A percentile compares a stretch with the other conserved stretches of the same genome.
Conservation (phyloP, 2,113 vertebrate species). For the Piaya cayana region DNA sequence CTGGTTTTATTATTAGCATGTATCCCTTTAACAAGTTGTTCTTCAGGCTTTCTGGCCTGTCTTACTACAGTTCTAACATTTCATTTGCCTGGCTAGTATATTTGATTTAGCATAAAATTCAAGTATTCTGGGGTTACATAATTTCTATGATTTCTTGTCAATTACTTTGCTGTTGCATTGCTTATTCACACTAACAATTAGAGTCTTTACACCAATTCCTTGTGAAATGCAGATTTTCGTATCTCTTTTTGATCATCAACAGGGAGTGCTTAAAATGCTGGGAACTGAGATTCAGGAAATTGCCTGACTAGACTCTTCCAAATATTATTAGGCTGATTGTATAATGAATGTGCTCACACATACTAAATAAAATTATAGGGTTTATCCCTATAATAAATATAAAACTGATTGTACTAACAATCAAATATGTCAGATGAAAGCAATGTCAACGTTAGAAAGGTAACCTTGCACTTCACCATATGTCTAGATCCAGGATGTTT, state of each 20-base stretch:
- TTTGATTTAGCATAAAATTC: not conserved
- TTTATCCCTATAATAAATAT: not conserved
- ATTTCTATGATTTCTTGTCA: not conserved
- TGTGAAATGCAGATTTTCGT: not conserved
- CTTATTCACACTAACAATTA: not conserved
- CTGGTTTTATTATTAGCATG: not conserved
- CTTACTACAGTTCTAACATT: not conserved
- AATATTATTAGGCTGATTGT: not conserved
- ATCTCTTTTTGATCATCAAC: not conserved
- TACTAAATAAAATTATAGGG: not conserved
- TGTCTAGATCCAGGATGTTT: not conserved
- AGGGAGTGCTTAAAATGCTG: not conserved
- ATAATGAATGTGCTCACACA: not conserved
- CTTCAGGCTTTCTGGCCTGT: not conserved
- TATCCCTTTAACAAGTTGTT: not conserved
- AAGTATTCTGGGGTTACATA: not conserved
- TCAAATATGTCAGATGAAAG: not conserved
- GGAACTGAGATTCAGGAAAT: not conserved
- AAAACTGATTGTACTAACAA: not conserved
- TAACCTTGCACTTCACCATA: not conserved
- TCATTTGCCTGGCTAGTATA: not conserved
- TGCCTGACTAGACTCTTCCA: not conserved
- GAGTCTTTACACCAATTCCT: not conserved
- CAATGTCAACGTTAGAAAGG: not conserved
- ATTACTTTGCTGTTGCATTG: not conserved